A percentile compares a stretch with the other conserved stretches of the same genome.
Evolutionary conservation across 2,888 invertebrate species (phyloP).

Genomic region (Pandemis cinnamomeana): DNA sequence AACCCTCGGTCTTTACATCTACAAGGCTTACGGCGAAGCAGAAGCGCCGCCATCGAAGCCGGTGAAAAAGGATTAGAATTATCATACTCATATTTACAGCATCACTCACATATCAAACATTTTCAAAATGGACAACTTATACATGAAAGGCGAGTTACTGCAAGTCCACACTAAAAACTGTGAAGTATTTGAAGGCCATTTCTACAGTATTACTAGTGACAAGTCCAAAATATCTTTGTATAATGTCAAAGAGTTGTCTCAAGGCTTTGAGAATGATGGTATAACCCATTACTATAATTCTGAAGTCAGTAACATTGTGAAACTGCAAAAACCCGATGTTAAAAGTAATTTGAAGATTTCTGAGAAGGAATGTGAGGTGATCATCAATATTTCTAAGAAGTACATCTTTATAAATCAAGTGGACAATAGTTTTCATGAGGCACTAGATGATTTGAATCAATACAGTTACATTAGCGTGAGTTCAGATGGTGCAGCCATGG

Average conservation of each 20-base stretch:
- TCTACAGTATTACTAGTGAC: conserved; percentile 74
- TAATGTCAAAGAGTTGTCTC: conserved; percentile 70
- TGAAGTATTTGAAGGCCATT: conserved; percentile 75
- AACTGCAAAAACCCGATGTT: conserved; percentile 66
- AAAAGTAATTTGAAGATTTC: conserved; percentile 69
- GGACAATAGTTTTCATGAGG: conserved; percentile 73
- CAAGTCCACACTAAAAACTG: conserved; percentile 77
- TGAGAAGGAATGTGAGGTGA: conserved; percentile 74
- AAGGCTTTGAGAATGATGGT: conserved; percentile 65
- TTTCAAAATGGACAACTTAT: conserved; percentile 74
- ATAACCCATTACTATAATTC: conserved; percentile 73
- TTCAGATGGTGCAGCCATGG: conserved; percentile 79
- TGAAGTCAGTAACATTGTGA: conserved; percentile 74
- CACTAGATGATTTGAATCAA: conserved; percentile 68
- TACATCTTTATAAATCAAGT: conserved; percentile 79
- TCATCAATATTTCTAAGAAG: conserved; percentile 72
- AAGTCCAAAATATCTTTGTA: conserved; percentile 77
- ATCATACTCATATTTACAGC: conserved; percentile 22
- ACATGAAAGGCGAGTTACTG: conserved; percentile 78
- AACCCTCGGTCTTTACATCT: conserved; percentile 91
- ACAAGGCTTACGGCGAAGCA: conserved; percentile 88
- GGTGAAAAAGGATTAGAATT: conserved; percentile 74
- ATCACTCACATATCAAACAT: conserved; percentile 38
- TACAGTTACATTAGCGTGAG: conserved; percentile 70
- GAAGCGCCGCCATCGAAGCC: conserved; percentile 71